phyloP scores from a whole-genome alignment of 1,140 invertebrate genomes.

The Drosophila arawakana region DNA sequence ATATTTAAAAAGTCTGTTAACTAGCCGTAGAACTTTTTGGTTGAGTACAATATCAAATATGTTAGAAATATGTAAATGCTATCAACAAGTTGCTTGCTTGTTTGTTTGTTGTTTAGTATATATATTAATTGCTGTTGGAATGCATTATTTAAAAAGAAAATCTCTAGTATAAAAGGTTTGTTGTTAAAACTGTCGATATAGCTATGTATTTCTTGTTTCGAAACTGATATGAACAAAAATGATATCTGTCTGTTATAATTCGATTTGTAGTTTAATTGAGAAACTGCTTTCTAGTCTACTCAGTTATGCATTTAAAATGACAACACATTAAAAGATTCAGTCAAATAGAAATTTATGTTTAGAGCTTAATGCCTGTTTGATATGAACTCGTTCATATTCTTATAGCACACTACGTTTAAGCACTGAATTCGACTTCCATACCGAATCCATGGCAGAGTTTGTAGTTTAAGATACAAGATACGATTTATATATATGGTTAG shows the following conservation, averaged over 20 bases:
- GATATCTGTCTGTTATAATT: constrained; percentile 54
- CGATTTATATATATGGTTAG: constrained; percentile 16
- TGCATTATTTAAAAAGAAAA: constrained; percentile 37
- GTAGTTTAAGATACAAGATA: constrained; percentile 21
- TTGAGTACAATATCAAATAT: constrained; percentile 32
- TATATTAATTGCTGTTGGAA: constrained; percentile 9
- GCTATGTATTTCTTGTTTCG: constrained; percentile 33
- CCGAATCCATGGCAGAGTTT: constrained; percentile 15
- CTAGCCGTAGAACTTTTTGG: constrained; percentile 49
- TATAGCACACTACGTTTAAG: constrained; percentile 56
- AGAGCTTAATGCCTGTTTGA: constrained; percentile 51
- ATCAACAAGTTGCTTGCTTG: constrained; percentile 36
- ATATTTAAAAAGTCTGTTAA: constrained; percentile 77
- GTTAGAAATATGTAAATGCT: constrained; percentile 50
- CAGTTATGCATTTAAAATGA: constrained; percentile 72
- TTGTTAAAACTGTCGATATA: constrained; percentile 40
- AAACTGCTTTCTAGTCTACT: constrained; percentile 55
- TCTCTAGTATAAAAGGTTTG: constrained; percentile 23
- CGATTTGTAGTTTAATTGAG: constrained; percentile 44
- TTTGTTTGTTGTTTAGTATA: background rate
- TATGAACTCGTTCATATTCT: constrained; percentile 59
- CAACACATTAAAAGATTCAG: constrained; percentile 66
- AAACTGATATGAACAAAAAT: constrained; percentile 77
- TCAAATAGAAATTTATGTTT: constrained; percentile 64
- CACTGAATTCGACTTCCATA: background rate